Base-by-base conservation (phyloP, 2,888 invertebrate genomes). In the Cremastobaeus sp. region DNA sequence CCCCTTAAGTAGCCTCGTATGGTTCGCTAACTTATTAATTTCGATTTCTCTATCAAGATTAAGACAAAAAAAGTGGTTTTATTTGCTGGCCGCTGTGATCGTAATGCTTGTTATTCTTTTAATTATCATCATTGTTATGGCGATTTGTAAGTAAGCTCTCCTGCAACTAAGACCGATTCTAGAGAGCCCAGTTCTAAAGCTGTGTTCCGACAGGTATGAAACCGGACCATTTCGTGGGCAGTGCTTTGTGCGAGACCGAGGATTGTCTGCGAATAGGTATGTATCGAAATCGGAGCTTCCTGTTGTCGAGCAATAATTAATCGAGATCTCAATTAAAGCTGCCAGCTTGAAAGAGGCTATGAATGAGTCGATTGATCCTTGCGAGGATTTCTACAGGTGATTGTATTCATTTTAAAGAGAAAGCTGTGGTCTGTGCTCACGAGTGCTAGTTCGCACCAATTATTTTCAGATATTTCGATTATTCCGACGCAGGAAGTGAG, bases 351-450 rank as follows among this genome's bases (percentile, higher is more conserved):
- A 93, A 12, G 90, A 92, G 39, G 92, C 94, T 8, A 93, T 95
- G 92, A 93, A 95, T 84, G 87, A 86, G 52, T 89, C 89, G 20
- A 91, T 90, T 48, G 90, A 95, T 85, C 95, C 95, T 47, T 95
- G 95, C 82, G 91, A 94, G 37, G 92, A 95, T 88, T 95, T 95
- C 88, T 95, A 95, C 86, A 89, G 92, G 90, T 95, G 77, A 86
- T 84, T 70, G 18, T 28, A 18, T 39, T 12, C 3, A 18, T 14
- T 14, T 45, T n/a, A 5, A 18, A 41, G 17, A n/a, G 3, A 41
- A 18, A 41, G 1, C 1, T 37, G 3, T 25, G 3, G 4, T 8
- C 25, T n/a, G n/a, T n/a, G n/a, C n/a, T n/a, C n/a, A n/a, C n/a
- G n/a, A n/a, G n/a, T 5, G 4, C 25, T 25, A 50, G n/a, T 50